Evolutionary conservation across 2,797 vertebrate species (phyloP), one percentile per base, ranked within the genome.

Genomic region (Philypnodon macrostomus): DNA sequence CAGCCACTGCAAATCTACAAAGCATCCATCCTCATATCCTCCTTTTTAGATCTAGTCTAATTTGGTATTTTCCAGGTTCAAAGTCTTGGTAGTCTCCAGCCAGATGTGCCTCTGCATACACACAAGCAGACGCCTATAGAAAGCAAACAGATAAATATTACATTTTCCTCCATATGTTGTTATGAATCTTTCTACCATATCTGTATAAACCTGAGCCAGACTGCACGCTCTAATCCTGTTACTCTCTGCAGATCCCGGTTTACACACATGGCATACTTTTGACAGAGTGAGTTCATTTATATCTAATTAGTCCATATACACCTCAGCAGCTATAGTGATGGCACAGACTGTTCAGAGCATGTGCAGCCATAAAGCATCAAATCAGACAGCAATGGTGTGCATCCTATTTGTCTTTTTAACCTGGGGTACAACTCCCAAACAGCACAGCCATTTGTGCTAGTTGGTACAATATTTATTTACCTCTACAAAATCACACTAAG

Each of bases 271-370:
- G 16, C 30, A 32, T n/a, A 33, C 44, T 47, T n/a, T 34, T 23
- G 16, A 47, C 17, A 29, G 15, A 29, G 23, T 14, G 17, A 23
- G 30, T 33, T 34, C 5, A 33, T 47, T 47, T 47, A 34, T 18
- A 30, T 30, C 41, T 16, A 18, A 44, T 44, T 44, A 33, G 26
- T 16, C 26, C 3, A 14, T 4, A 18, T 27, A 30, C 14, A 10
- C 10, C 11, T 30, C 11, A 12, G 41, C 26, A 18, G 26, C 5
- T 7, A 12, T 18, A 9, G 12, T 15, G 1, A 5, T 3, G 16
- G 7, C 10, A 10, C 37, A 23, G 5, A 23, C 6, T 14, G 10
- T 14, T 12, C 12, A 14, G 5, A n/a, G 7, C 5, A 27, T 27
- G 26, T 4, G n/a, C n/a, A n/a, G n/a, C n/a, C n/a, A n/a, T n/a